Evolutionary conservation across 1,140 invertebrate genomes (phyloP), one percentile per base, ranked within the genome.

Genomic region (Helicoverpa armigera): DNA sequence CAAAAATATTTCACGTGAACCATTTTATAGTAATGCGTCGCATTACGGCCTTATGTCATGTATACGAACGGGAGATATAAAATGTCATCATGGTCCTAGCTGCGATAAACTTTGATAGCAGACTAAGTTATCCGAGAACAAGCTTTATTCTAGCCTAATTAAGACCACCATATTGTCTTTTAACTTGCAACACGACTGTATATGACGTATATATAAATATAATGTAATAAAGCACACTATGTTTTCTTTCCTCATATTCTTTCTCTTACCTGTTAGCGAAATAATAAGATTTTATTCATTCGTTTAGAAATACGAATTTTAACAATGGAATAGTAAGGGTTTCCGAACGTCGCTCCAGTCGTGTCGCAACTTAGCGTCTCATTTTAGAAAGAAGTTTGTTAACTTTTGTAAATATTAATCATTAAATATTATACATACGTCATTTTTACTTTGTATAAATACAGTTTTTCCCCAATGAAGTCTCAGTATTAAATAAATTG

Each of bases 11-110:
- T 77, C 75, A 77, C 76, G 53, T 58, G 76, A 75, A 82, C 76
- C 81, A 87, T 72, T 82, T 72, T 83, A 83, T 75, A 80, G 89
- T 89, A 89, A 90, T 90, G 89, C 87, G 53, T 54, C 53, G 88
- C 89, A 94, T 94, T 94, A 91, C 93, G 89, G 94, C 94, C 94
- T 95, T 95, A 94, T 89, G 87, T 88, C 88, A 93, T 92, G 93
- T 94, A 94, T 94, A 94, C 93, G 93, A 94, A 86, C 83, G 90
- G 87, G 88, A 92, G 90, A 88, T 92, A 53, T 89, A 90, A 88
- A 88, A 88, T 87, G 89, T 89, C 87, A 87, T 61, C 90, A 88
- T 87, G 90, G 86, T 89, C 88, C 87, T 91, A 89, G 87, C 87
- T 88, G 83, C 86, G 87, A 86, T 90, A 84, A 89, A 87, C 86